These are phyloP conservation scores for Rhombomys opimus DNA, from an alignment of 2,113 vertebrate species.

Conservation along the genomic window DNA sequence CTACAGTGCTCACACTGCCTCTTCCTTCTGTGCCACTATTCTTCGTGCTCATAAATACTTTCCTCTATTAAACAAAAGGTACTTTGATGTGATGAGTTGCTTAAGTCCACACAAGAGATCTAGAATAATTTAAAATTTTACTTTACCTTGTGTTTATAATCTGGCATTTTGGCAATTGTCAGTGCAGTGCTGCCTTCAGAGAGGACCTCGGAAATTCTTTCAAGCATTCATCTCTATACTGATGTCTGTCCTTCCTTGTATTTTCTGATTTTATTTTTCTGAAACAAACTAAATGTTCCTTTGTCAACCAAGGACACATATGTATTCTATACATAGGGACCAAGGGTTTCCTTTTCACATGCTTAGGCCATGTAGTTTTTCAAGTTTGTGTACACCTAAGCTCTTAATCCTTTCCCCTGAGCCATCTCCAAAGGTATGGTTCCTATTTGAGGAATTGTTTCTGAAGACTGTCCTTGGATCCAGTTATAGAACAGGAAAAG, in stretches of 20 bases:
- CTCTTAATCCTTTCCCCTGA: conserved; percentile 83
- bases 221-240: conserved; percentile 55
- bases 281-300: conserved; percentile 58
- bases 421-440: conserved; percentile 77
- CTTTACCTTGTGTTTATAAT: conserved; percentile 73
- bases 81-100: conserved; percentile 61
- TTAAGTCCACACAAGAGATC: conserved; percentile 52
- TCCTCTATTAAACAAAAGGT: background rate
- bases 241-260: conserved; percentile 51
- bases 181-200: conserved; percentile 46
- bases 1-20: background rate
- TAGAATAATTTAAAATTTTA: conserved; percentile 64
- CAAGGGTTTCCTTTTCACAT: conserved; percentile 61
- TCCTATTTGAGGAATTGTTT: conserved; percentile 78
- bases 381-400: conserved; percentile 80
- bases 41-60: conserved; percentile 35
- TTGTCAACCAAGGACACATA: conserved; percentile 76
- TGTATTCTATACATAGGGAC: conserved; percentile 65
- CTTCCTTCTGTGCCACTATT: background rate
- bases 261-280: conserved; percentile 45
- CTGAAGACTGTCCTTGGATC: conserved; percentile 81
- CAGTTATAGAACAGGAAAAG: conserved; percentile 75
- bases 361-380: conserved; percentile 65
- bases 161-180: conserved; percentile 54
- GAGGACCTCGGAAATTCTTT: conserved; percentile 41